phyloP scores from a whole-genome alignment of 2,797 vertebrate species.

The Mormyrus proboscirostris region DNA sequence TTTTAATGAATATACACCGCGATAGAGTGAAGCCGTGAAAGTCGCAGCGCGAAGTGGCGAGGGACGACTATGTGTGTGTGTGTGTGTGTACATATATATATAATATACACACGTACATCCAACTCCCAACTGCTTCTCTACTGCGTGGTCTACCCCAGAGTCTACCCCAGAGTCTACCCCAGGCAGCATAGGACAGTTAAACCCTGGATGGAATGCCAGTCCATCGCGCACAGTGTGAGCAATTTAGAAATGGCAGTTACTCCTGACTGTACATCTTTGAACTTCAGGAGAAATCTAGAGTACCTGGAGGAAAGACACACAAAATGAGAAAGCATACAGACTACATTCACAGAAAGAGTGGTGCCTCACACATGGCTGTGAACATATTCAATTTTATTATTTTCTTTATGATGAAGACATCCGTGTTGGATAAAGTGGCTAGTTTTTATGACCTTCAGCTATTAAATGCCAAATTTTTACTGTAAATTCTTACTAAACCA shows the following conservation, averaged over 20 bases:
- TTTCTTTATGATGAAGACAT: background rate
- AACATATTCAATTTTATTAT: background rate
- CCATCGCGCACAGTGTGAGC: background rate
- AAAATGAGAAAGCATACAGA: background rate
- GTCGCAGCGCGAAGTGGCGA: too few species aligned
- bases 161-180: background rate
- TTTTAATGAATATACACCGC: too few species aligned
- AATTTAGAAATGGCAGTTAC: background rate
- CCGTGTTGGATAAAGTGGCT: background rate
- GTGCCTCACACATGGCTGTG: background rate
- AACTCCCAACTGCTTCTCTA: background rate
- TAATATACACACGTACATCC: background rate
- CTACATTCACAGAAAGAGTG: background rate
- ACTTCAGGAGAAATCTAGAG: background rate
- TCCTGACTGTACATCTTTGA: background rate
- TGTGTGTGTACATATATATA: background rate
- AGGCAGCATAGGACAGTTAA: background rate
- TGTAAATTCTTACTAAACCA: background rate
- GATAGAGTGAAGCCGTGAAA: too few species aligned
- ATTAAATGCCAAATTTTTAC: background rate
- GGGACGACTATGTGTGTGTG: too few species aligned
- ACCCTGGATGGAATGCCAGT: background rate
- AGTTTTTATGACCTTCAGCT: background rate
- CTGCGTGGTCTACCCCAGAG: background rate
- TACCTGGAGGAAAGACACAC: background rate